These are phyloP conservation scores for Zootoca vivipara DNA, from an alignment of 2,113 vertebrate species.

Conservation along the genomic window DNA sequence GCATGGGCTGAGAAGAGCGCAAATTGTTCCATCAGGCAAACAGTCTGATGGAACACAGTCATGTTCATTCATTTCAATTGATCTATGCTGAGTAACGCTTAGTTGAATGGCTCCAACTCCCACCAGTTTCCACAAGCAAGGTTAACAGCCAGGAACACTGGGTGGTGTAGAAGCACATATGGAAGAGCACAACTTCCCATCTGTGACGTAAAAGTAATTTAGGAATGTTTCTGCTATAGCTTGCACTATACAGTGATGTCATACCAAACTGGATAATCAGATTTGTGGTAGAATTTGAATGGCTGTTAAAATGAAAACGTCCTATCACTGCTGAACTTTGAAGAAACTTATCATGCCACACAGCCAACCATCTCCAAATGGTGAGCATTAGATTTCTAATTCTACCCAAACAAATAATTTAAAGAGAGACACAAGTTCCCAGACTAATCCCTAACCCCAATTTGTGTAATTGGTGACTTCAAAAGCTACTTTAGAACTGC, in stretches of 20 bases:
- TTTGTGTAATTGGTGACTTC: neutral
- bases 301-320: slow-evolving; percentile 78
- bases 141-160: neutral
- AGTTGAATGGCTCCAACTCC: neutral
- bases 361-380: slow-evolving; percentile 7
- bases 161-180: neutral
- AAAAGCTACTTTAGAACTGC: neutral
- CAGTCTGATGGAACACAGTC: too few species aligned
- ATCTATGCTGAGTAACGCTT: too few species aligned
- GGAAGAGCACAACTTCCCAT: neutral
- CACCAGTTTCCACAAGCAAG: neutral
- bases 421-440: slow-evolving; percentile 2
- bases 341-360: slow-evolving; percentile 33
- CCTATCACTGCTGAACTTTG: slow-evolving; percentile 27
- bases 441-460: neutral
- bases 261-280: slow-evolving; percentile 82
- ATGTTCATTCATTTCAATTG: too few species aligned
- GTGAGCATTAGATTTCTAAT: slow-evolving; percentile 39
- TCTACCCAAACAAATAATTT: neutral
- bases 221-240: slow-evolving; percentile 76
- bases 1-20: too few species aligned
- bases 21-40: too few species aligned
- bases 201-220: slow-evolving; percentile 68
- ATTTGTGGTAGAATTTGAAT: slow-evolving; percentile 78
- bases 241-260: slow-evolving; percentile 80